These are phyloP conservation scores for Holcopasites calliopsidis DNA, from an alignment of 1,140 invertebrate species.

Conservation along the genomic window DNA sequence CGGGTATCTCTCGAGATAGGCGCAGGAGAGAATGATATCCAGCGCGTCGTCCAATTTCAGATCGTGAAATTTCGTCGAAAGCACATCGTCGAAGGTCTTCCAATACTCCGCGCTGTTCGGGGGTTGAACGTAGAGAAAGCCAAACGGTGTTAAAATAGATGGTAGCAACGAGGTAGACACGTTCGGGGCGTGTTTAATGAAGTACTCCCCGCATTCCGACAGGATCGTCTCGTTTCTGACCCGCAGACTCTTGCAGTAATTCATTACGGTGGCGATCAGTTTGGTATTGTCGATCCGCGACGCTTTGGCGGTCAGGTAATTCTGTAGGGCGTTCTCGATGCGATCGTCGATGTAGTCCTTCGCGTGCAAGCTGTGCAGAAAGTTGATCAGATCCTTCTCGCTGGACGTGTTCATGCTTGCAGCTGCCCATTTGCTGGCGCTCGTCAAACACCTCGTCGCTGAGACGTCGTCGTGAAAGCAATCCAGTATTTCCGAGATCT, in stretches of 20 bases:
- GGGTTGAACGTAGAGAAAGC: slow-evolving; percentile 83
- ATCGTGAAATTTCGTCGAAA: slow-evolving; percentile 82
- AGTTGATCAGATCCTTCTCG: slow-evolving; percentile 82
- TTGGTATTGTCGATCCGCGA: slow-evolving; percentile 79
- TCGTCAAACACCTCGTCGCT: slow-evolving; percentile 72
- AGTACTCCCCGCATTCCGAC: slow-evolving; percentile 81
- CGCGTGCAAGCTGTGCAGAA: slow-evolving; percentile 81
- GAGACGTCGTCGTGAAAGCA: slow-evolving; percentile 60
- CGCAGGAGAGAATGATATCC: slow-evolving; percentile 83
- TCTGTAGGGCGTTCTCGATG: slow-evolving; percentile 81
- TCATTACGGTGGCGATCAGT: slow-evolving; percentile 82
- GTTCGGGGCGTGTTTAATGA: slow-evolving; percentile 78
- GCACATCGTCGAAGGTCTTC: slow-evolving; percentile 80
- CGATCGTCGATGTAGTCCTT: slow-evolving; percentile 77
- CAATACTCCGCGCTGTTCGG: slow-evolving; percentile 82
- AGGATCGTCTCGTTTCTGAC: slow-evolving; percentile 82
- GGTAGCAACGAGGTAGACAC: slow-evolving; percentile 81
- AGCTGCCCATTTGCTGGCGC: slow-evolving; percentile 82
- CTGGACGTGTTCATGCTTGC: slow-evolving; percentile 82
- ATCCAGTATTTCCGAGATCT: slow-evolving; percentile 82
- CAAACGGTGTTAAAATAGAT: slow-evolving; percentile 83
- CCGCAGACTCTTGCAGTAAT: slow-evolving; percentile 83
- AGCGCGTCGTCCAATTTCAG: slow-evolving; percentile 82
- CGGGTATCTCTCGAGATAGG: slow-evolving; percentile 84
- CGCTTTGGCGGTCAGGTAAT: slow-evolving; percentile 82